phyloP scores from a whole-genome alignment of 1,140 invertebrate genomes.

The Pogonus chalceus region DNA sequence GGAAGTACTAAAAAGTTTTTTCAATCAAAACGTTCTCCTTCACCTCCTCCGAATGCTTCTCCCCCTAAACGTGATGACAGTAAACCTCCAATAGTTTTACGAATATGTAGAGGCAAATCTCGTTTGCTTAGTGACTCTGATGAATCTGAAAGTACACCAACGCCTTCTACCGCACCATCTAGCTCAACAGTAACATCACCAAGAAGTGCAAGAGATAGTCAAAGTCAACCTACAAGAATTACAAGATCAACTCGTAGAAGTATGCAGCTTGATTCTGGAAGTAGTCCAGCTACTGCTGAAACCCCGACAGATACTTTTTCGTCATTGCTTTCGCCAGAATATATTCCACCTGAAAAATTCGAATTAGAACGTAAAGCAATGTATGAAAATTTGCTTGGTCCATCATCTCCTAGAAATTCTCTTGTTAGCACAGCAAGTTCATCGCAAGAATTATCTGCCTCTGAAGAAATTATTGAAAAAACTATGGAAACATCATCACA shows the following conservation, averaged over 20 bases:
- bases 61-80: conserved; percentile 33
- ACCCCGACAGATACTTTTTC: conserved; percentile 28
- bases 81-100: conserved; percentile 55
- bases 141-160: conserved; percentile 30
- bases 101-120: conserved; percentile 55
- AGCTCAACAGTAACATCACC: conserved; percentile 27
- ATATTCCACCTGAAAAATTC: conserved; percentile 35
- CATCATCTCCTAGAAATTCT: conserved; percentile 21
- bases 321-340: conserved; percentile 29
- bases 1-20: conserved; percentile 5
- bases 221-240: conserved; percentile 17
- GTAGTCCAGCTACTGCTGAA: conserved; percentile 29
- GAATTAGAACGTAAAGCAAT: conserved; percentile 32
- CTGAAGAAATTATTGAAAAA: not conserved
- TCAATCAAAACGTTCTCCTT: conserved; percentile 1
- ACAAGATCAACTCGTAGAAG: conserved; percentile 29
- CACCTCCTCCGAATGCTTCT: conserved; percentile 19
- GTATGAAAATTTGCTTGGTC: conserved; percentile 30
- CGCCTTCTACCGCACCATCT: conserved; percentile 26
- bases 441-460: not conserved
- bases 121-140: conserved; percentile 39
- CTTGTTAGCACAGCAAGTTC: conserved; percentile 19
- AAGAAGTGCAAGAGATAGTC: conserved; percentile 21
- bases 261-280: conserved; percentile 32
- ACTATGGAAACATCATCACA: not conserved